Percentiles rank a stretch among this genome's conserved stretches.
Evolutionary conservation across 2,888 invertebrate species (phyloP).

Genomic region (Apamea sordens): DNA sequence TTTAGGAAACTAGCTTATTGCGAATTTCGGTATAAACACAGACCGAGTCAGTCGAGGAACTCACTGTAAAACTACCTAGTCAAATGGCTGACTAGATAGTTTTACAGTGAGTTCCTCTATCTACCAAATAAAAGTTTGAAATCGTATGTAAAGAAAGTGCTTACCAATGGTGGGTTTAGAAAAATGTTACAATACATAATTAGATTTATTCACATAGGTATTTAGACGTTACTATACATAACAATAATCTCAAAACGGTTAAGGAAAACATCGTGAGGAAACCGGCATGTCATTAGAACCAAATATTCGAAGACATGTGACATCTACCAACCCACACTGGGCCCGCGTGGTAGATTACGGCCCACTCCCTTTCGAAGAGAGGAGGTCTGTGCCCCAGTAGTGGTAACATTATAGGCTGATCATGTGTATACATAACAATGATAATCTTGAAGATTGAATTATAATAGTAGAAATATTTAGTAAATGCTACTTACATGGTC

Average conservation of each 20-base stretch:
- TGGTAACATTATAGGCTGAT: too few relatives aligned
- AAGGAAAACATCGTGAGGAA: too few relatives aligned
- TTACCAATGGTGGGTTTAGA: neutral
- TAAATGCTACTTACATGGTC: slow-evolving; percentile 80
- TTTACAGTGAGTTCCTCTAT: neutral
- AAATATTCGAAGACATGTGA: too few relatives aligned
- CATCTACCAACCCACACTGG: too few relatives aligned
- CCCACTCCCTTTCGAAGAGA: too few relatives aligned
- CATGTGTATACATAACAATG: neutral
- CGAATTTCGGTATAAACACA: neutral
- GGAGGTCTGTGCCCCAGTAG: too few relatives aligned
- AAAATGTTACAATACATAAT: neutral
- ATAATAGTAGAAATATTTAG: neutral
- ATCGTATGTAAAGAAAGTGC: neutral
- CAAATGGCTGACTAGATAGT: neutral
- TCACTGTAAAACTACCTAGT: too few relatives aligned
- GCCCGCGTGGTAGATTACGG: too few relatives aligned
- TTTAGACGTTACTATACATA: neutral
- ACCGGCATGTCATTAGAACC: too few relatives aligned
- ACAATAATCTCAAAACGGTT: neutral
- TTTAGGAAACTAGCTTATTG: too few relatives aligned
- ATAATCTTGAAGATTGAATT: too few relatives aligned
- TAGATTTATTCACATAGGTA: neutral
- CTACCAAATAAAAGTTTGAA: neutral
- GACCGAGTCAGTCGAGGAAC: too few relatives aligned